Evolutionary conservation across 1,140 invertebrate genomes (phyloP).

Genomic region (Zeugodacus cucurbitae): DNA sequence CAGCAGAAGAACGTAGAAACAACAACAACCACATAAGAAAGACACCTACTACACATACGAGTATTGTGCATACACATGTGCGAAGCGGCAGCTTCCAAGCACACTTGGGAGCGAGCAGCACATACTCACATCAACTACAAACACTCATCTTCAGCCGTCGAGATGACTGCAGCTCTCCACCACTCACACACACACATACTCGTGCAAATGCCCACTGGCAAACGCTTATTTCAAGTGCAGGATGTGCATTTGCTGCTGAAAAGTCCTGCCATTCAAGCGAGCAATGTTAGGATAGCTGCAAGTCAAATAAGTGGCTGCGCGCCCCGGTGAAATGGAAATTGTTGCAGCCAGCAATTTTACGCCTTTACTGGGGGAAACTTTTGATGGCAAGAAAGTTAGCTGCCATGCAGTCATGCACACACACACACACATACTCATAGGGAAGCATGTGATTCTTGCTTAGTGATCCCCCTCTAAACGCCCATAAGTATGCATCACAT

Average conservation of each 20-base stretch:
- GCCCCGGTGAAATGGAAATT: neutral
- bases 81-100: neutral
- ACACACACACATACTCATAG: neutral
- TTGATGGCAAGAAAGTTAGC: neutral
- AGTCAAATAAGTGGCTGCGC: neutral
- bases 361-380: neutral
- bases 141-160: neutral
- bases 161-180: neutral
- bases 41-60: too few species aligned
- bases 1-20: too few species aligned
- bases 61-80: neutral
- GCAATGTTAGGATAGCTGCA: neutral
- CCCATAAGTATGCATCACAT: neutral
- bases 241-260: constrained; percentile 22
- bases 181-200: neutral
- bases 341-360: constrained; percentile 14
- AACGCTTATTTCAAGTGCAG: neutral
- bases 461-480: neutral
- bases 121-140: neutral
- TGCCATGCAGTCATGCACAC: neutral
- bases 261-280: neutral
- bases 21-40: too few species aligned
- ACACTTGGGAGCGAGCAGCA: neutral
- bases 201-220: neutral
- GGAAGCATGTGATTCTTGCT: neutral